Evolutionary conservation across 64 coral and sea anemone species (phyloP), one percentile per base, ranked within the genome.

Genomic region (Anthopleura sola): DNA sequence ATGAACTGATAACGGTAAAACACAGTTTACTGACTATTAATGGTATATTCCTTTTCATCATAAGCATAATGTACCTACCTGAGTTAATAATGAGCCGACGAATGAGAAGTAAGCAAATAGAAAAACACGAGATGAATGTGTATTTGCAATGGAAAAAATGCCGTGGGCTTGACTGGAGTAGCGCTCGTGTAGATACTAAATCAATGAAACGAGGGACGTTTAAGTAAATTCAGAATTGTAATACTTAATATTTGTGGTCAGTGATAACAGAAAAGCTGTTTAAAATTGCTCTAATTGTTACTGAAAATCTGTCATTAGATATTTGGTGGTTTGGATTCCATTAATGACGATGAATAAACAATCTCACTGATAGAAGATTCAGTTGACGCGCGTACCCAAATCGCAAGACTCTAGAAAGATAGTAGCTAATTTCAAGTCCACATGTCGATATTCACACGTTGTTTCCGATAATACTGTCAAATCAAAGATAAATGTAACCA

Each of bases 241-340:
- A 71, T 32, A 18, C 29, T 71, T 16, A 71, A 29, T 53, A 17
- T 23, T 9, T 34, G 66, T 71, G 29, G 66, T 34, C 1, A 13
- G 66, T 12, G 66, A 71, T 71, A 71, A 71, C 9, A 32, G 11
- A 0, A 71, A 71, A 32, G 66, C 13, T 71, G 58, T 71, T 71
- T 71, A 9, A 34, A 71, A 71, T 71, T 13, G 66, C n/a, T 34
- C 50, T 53, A 14, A 14, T 71, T 14, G 14, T 12, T 71, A 31
- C 29, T 34, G 4, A 23, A 66, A 28, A 24, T n/a, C 60, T 66
- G n/a, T 66, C 60, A 66, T 66, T 66, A 66, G 60, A 10, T 23
- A 20, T 71, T 71, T 71, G n/a, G 66, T 71, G 66, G 66, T 71
- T 44, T 32, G 66, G 66, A 71, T 71, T 11, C 66, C 66, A 71